Percentiles rank a stretch among this genome's conserved stretches.
These are phyloP conservation scores for Xestia rhomboidea DNA, from an alignment of 2,888 invertebrate species.

Conservation along the genomic window DNA sequence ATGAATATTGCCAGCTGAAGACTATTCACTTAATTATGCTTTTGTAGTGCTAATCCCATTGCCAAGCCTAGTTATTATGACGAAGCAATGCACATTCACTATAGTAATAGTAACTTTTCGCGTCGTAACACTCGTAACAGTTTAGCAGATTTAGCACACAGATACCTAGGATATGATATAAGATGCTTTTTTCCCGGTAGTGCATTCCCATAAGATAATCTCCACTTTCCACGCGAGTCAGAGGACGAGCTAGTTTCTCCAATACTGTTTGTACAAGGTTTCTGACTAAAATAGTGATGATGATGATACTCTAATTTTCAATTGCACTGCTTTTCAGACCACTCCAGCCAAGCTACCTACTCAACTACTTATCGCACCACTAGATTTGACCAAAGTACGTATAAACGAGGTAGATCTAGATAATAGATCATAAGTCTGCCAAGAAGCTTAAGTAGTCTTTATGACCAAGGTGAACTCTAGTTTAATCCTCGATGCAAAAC, in stretches of 20 bases:
- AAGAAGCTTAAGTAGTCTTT: conserved; percentile 15
- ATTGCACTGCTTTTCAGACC: neutral
- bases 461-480: conserved; percentile 25
- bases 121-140: neutral
- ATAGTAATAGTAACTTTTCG: neutral
- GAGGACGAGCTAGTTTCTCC: neutral
- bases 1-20: neutral
- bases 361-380: conserved; percentile 20
- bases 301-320: neutral
- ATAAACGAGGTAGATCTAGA: conserved; percentile 15
- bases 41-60: neutral
- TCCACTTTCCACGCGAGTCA: neutral
- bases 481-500: conserved; percentile 7
- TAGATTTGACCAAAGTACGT: conserved; percentile 25
- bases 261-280: neutral
- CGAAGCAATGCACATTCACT: neutral
- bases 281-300: neutral
- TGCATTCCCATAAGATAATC: neutral
- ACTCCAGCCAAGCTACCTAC: conserved; percentile 15
- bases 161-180: neutral
- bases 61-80: neutral
- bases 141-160: neutral
- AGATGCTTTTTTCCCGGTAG: neutral
- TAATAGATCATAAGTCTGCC: conserved; percentile 11
- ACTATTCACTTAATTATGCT: neutral